Evolutionary conservation across 2,888 invertebrate genomes (phyloP).

Genomic region (Stegophylla sp.): DNA sequence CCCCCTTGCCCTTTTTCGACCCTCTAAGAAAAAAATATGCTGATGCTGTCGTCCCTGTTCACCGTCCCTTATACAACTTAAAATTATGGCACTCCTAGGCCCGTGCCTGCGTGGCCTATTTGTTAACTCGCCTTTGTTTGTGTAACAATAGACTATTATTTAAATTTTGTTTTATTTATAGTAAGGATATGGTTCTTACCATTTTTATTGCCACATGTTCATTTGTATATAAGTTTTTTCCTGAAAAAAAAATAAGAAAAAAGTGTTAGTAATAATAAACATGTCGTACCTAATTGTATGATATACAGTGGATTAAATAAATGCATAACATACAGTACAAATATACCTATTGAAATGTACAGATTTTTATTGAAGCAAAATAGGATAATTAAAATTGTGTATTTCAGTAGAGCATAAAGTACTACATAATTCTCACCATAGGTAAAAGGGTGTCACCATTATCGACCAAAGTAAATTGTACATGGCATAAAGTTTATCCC

Average conservation of each 20-base stretch:
- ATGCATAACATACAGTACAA: neutral
- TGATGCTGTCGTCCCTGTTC: too few species aligned
- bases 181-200: slow-evolving; percentile 68
- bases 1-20: too few species aligned
- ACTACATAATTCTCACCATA: too few species aligned
- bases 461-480: slow-evolving; percentile 16
- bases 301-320: neutral
- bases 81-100: too few species aligned
- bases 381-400: neutral
- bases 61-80: too few species aligned
- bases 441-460: slow-evolving; percentile 10
- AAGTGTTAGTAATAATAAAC: slow-evolving; percentile 26
- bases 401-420: neutral
- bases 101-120: too few species aligned
- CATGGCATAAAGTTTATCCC: neutral
- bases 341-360: neutral
- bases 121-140: too few species aligned
- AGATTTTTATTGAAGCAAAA: neutral
- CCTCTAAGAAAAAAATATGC: too few species aligned
- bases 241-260: slow-evolving; percentile 73
- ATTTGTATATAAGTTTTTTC: slow-evolving; percentile 99
- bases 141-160: neutral
- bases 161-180: slow-evolving; percentile 4
- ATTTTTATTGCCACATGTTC: slow-evolving; percentile 99
- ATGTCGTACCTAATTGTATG: neutral